Evolutionary conservation across 2,888 invertebrate genomes (phyloP), one percentile per base, ranked within the genome.

Genomic region (Eledona agricola): DNA sequence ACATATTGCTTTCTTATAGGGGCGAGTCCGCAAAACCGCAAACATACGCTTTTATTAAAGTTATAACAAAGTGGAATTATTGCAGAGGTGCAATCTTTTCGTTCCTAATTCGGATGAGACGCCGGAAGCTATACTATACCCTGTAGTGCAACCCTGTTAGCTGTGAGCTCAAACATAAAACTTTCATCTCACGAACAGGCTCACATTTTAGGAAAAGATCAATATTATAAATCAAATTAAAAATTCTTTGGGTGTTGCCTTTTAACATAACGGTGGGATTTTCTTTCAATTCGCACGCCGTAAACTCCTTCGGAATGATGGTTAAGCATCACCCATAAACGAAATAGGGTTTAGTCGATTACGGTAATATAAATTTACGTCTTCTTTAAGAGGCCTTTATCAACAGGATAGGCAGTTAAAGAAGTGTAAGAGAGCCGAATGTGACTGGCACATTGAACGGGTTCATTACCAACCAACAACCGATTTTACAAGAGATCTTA

Each of bases 381-480:
- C 57, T 50, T 43, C 50, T 59, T 60, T 59, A 59, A 57, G 54
- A 53, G 51, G 59, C 43, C 58, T 61, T 58, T 61, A 59, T 61
- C 61, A 59, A 58, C 57, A 55, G 55, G 56, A 58, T 55, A 61
- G 58, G 61, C 51, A 58, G 60, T 58, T 58, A 56, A 58, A 59
- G 59, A 57, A 60, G 55, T 59, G 59, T 58, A 59, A 58, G 59
- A 51, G 59, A 57, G 46, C 47, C 43, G 61, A 61, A 59, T 61
- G 61, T 61, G 61, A 61, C 59, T 59, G 61, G 61, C 61, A 61
- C 58, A 42, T 59, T 52, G 59, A 61, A 50, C 56, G 55, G 56
- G 57, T 58, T 61, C 59, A 61, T 61, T 61, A 61, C 58, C 22
- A 46, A 20, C 23, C 55, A 53, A 58, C 51, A 53, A 54, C 51